Base-by-base conservation (phyloP, 2,797 vertebrate species). In the Anguilla marmorata region DNA sequence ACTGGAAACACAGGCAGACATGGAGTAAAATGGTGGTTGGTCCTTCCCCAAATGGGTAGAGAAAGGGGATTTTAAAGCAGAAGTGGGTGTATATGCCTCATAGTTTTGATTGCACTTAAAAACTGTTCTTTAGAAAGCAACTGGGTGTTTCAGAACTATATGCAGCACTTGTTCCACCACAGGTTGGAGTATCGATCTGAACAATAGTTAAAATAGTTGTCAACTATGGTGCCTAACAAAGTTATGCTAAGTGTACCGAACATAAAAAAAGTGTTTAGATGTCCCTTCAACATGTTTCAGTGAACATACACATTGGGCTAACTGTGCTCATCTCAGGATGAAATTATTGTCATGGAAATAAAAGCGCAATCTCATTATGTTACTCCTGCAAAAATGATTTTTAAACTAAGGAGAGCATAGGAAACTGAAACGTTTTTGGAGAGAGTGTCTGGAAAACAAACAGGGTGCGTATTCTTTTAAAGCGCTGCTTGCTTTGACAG, bases 401-500 rank as follows among this genome's bases (percentile, higher is more conserved):
- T 33, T 74, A 33, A 74, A 74, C 8, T 74, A 74, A 74, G 30
- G 63, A 69, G 63, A 69, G 79, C 41, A 82, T 45, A 24, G 3
- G n/a, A 82, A n/a, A 21, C 21, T 24, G 41, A 82, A 11, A 82
- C 8, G 19, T 50, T 82, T 82, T 82, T 45, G 79, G 45, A 82
- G 45, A 24, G 41, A 45, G 27, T 52, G 16, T 69, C 6, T 86
- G 30, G 85, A 41, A 63, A 85, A n/a, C 24, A 66, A 86, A 66
- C 56, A n/a, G 21, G 16, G 37, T 8, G n/a, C 56, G 45, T 86
- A 19, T 58, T 85, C 76, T 50, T 58, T 48, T 16, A 52, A 63
- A 85, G 83, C 27, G 27, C 54, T 87, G 86, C 88, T 89, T 90
- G 85, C 86, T 89, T 89, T 86, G 82, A 88, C 54, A 58, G 86